phyloP scores from a whole-genome alignment of 2,888 invertebrate species.

The Brachynemurus nebulosus region DNA sequence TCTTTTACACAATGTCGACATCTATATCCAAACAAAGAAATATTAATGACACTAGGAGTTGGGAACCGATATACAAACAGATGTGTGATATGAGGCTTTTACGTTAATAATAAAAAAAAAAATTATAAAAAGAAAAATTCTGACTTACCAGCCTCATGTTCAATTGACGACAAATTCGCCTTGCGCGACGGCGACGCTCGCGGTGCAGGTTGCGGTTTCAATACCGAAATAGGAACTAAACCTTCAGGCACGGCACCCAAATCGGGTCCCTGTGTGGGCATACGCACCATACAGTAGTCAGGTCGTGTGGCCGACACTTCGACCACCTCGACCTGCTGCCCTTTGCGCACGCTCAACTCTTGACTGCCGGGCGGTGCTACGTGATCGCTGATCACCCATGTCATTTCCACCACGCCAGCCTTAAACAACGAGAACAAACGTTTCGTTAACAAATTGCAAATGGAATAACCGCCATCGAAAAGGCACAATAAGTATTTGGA shows the following conservation, averaged over 20 bases:
- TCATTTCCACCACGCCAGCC: constrained; percentile 73
- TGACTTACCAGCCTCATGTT: constrained; percentile 32
- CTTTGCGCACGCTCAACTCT: constrained; percentile 74
- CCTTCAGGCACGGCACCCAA: constrained; percentile 54
- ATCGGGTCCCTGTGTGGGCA: constrained; percentile 38
- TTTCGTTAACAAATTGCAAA: neutral
- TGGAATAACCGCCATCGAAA: neutral
- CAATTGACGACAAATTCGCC: constrained; percentile 25
- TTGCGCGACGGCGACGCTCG: constrained; percentile 41
- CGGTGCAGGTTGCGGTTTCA: constrained; percentile 57
- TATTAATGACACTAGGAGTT: too few species aligned
- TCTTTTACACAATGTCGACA: too few species aligned
- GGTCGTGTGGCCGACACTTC: constrained; percentile 56
- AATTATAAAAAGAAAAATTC: constrained; percentile 7
- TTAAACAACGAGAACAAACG: constrained; percentile 30
- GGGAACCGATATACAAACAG: too few species aligned
- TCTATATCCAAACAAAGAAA: too few species aligned
- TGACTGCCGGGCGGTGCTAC: constrained; percentile 55
- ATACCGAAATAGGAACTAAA: constrained; percentile 63
- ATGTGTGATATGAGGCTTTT: too few species aligned
- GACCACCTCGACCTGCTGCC: constrained; percentile 87
- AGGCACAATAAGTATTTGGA: neutral
- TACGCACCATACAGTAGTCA: constrained; percentile 58
- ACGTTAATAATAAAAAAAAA: too few species aligned
- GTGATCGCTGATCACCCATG: constrained; percentile 83